phyloP scores from a whole-genome alignment of 2,888 invertebrate species.

The Chromoteleia sp. region DNA sequence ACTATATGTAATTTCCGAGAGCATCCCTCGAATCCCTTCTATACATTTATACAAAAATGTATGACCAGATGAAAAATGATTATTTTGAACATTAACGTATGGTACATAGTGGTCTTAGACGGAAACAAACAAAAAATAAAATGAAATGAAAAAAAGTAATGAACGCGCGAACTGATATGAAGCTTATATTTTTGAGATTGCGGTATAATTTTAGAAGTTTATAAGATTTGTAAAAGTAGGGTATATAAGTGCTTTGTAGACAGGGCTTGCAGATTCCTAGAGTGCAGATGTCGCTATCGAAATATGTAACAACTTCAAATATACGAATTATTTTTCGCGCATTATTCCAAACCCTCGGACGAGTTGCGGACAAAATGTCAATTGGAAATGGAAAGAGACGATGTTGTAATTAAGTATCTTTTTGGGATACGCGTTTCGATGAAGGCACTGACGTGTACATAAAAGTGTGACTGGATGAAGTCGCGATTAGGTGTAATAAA shows the following conservation, averaged over 20 bases:
- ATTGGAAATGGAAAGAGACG: constrained; percentile 31
- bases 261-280: constrained; percentile 78
- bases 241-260: constrained; percentile 79
- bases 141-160: constrained; percentile 62
- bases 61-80: constrained; percentile 33
- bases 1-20: constrained; percentile 42
- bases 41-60: constrained; percentile 41
- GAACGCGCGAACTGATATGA: constrained; percentile 73
- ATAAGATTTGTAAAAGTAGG: constrained; percentile 83
- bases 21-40: constrained; percentile 34
- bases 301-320: constrained; percentile 69
- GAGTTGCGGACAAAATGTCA: constrained; percentile 31
- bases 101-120: constrained; percentile 24
- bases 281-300: constrained; percentile 72
- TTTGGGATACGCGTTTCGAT: constrained; percentile 50
- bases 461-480: constrained; percentile 74
- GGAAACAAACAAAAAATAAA: constrained; percentile 47
- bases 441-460: constrained; percentile 75
- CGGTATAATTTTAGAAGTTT: constrained; percentile 83
- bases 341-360: constrained; percentile 5
- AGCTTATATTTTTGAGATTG: constrained; percentile 84
- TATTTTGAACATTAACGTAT: constrained; percentile 46
- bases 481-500: constrained; percentile 77
- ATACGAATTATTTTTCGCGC: constrained; percentile 19
- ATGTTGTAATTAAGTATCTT: constrained; percentile 34